Conservation (phyloP, 1,140 invertebrate genomes). For the Ladona fulva region DNA sequence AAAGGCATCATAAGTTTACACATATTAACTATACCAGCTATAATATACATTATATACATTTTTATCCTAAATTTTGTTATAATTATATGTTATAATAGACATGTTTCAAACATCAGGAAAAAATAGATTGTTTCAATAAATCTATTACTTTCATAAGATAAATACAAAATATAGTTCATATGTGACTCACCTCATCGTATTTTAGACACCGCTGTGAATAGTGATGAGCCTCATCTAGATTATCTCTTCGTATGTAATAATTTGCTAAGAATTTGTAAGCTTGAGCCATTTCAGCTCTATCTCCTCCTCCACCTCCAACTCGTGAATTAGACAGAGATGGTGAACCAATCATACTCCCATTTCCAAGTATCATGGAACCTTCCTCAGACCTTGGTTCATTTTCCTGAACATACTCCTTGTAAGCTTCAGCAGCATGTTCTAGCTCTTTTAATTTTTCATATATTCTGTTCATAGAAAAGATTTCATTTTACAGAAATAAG, state of each 20-base stretch:
- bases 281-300: slow-evolving; percentile 67
- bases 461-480: slow-evolving; percentile 41
- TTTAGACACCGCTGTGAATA: slow-evolving; percentile 91
- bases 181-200: slow-evolving; percentile 52
- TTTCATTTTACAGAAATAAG: too few species aligned
- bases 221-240: slow-evolving; percentile 77
- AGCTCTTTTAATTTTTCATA: slow-evolving; percentile 80
- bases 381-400: slow-evolving; percentile 42
- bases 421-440: slow-evolving; percentile 83
- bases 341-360: neutral
- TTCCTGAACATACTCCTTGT: slow-evolving; percentile 79
- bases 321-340: neutral
- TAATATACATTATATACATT: too few species aligned
- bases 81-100: too few species aligned
- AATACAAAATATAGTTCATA: neutral
- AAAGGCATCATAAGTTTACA: too few species aligned
- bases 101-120: too few species aligned
- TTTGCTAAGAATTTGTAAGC: slow-evolving; percentile 86
- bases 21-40: too few species aligned
- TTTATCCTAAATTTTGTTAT: too few species aligned
- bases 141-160: too few species aligned
- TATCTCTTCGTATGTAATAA: slow-evolving; percentile 70
- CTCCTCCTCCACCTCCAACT: slow-evolving; percentile 37
- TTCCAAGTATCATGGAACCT: slow-evolving; percentile 15
- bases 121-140: too few species aligned